These are phyloP conservation scores for Halcyon badia DNA, from an alignment of 2,797 vertebrate genomes.

Conservation along the genomic window DNA sequence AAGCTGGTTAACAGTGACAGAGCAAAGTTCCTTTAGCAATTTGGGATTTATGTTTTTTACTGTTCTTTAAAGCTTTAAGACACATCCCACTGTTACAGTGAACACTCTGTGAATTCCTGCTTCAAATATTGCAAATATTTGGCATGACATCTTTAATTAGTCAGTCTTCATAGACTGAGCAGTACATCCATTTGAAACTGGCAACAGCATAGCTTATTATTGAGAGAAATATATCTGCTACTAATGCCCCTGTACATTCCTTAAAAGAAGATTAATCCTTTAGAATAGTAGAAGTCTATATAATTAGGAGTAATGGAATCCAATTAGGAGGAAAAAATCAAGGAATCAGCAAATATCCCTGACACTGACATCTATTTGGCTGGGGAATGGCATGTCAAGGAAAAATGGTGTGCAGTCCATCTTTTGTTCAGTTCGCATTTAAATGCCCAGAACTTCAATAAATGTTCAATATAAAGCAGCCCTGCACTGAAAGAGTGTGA, in stretches of 20 bases:
- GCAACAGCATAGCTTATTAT: background rate
- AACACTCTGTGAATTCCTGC: background rate
- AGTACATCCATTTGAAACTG: background rate
- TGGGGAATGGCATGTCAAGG: background rate
- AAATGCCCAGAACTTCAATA: background rate
- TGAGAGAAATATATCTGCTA: background rate
- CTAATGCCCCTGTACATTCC: background rate
- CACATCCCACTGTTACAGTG: background rate
- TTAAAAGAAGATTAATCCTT: constrained; percentile 42
- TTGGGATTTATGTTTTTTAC: background rate
- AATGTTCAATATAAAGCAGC: background rate
- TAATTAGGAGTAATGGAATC: constrained; percentile 29
- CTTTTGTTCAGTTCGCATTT: constrained; percentile 16
- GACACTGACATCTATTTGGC: constrained; percentile 18
- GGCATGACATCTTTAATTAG: background rate
- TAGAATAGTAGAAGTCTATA: background rate
- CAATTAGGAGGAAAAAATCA: constrained; percentile 1
- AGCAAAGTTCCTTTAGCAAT: background rate
- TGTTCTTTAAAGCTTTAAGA: background rate
- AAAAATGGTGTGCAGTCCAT: background rate
- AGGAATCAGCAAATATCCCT: constrained; percentile 34
- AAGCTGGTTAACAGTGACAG: background rate
- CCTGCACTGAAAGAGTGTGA: background rate
- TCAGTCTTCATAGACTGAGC: background rate
- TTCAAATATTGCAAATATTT: background rate